Percentiles rank a stretch among this genome's conserved stretches.
Evolutionary conservation across 1,140 invertebrate genomes (phyloP).

Genomic region (Macrotrachela quadricornifera): DNA sequence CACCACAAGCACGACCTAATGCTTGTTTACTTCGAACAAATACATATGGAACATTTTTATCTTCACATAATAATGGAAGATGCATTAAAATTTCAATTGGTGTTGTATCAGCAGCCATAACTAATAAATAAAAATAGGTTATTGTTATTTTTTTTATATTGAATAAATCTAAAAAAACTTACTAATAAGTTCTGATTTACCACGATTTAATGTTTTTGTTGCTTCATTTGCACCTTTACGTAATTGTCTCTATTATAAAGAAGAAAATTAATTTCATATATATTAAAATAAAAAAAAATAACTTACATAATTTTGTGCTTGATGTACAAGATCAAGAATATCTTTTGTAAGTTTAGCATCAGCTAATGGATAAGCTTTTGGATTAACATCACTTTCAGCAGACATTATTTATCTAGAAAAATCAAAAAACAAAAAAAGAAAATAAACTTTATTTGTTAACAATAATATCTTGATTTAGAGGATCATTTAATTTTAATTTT

Average conservation of each 20-base stretch:
- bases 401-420: background rate
- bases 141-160: too few relatives aligned
- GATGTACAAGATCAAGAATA: constrained; percentile 80
- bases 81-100: constrained; percentile 92
- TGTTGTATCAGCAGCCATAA: constrained; percentile 91
- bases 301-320: constrained; percentile 67
- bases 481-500: too few relatives aligned
- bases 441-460: too few relatives aligned
- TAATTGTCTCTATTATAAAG: constrained; percentile 57
- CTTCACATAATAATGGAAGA: constrained; percentile 87
- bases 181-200: constrained; percentile 66
- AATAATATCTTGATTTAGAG: too few relatives aligned
- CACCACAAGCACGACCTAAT: constrained; percentile 84
- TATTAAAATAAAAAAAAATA: too few relatives aligned
- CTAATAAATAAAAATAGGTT: constrained; percentile 15
- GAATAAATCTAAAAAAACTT: too few relatives aligned
- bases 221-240: constrained; percentile 95
- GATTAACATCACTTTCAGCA: constrained; percentile 65
- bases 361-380: constrained; percentile 90
- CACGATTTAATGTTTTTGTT: constrained; percentile 82
- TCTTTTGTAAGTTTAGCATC: constrained; percentile 70
- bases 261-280: too few relatives aligned
- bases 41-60: constrained; percentile 98
- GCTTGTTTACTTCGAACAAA: constrained; percentile 94
- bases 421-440: too few relatives aligned